A percentile compares a stretch with the other conserved stretches of the same genome.
phyloP scores from a whole-genome alignment of 2,888 invertebrate genomes.

The Eueremaeus valkanovi region DNA sequence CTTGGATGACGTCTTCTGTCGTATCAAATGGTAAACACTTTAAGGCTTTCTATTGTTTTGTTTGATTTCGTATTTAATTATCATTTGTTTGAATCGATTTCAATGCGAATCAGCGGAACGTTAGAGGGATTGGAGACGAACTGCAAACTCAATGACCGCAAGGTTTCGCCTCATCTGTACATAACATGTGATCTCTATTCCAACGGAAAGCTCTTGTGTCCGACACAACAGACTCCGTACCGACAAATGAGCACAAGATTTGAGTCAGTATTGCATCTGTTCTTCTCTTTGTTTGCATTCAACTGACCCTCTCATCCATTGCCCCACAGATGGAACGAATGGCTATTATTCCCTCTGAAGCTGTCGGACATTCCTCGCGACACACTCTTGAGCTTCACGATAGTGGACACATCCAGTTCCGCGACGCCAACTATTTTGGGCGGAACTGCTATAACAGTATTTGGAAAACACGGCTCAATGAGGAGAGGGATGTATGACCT shows the following conservation, averaged over 20 bases:
- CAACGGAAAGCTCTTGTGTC: conserved; percentile 72
- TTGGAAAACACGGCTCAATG: conserved; percentile 79
- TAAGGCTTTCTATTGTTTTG: too few species aligned
- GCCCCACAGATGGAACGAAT: conserved; percentile 98
- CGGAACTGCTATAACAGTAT: conserved; percentile 85
- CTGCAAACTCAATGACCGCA: neutral
- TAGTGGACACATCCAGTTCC: conserved; percentile 86
- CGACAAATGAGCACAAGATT: conserved; percentile 87
- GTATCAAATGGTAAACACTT: conserved; percentile 43
- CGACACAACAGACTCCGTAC: conserved; percentile 83
- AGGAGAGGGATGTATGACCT: conserved; percentile 74
- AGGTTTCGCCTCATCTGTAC: conserved; percentile 57
- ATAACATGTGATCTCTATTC: conserved; percentile 79
- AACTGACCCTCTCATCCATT: conserved; percentile 49
- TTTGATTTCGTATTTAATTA: neutral
- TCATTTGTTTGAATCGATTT: neutral
- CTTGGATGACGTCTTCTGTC: conserved; percentile 43
- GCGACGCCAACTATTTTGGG: conserved; percentile 79
- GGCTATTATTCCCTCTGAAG: conserved; percentile 83
- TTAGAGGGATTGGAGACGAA: conserved; percentile 65
- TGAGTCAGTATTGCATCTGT: conserved; percentile 72
- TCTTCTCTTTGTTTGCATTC: neutral
- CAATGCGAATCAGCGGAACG: conserved; percentile 65
- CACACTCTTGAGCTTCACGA: conserved; percentile 77
- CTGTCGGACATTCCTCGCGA: conserved; percentile 86